phyloP scores from a whole-genome alignment of 2,113 vertebrate species.

The Eurystomus gularis region DNA sequence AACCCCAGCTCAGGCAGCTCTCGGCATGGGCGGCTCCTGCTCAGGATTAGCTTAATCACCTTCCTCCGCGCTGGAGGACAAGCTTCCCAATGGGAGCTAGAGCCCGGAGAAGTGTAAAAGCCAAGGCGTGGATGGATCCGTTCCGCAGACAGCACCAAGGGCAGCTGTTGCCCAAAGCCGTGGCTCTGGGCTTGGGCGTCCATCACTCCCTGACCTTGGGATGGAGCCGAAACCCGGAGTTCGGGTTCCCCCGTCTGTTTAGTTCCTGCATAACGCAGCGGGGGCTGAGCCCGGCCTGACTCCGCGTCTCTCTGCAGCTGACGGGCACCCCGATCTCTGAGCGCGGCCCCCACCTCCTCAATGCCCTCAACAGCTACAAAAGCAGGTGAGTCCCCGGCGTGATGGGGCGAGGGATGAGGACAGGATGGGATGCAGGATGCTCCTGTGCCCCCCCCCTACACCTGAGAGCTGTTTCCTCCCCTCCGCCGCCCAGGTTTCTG shows the following conservation, averaged over 20 bases:
- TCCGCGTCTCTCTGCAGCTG: slow-evolving; percentile 73
- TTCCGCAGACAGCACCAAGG: background rate
- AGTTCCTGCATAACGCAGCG: background rate
- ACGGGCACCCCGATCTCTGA: slow-evolving; percentile 84
- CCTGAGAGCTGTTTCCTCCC: background rate
- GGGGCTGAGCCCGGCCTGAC: background rate
- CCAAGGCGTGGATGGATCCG: accelerated
- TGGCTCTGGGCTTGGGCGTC: background rate
- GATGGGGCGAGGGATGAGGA: accelerated
- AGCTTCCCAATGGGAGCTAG: background rate
- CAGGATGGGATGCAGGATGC: accelerated
- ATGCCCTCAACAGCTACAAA: slow-evolving; percentile 95
- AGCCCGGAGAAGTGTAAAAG: background rate
- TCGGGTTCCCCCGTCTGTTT: slow-evolving; percentile 30
- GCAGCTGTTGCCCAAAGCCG: background rate
- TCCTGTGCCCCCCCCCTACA: accelerated
- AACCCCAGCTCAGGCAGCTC: accelerated
- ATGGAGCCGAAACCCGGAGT: background rate
- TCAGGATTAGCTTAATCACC: background rate
- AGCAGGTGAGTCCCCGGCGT: slow-evolving; percentile 82
- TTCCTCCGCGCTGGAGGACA: background rate
- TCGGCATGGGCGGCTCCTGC: accelerated
- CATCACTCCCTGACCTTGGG: background rate
- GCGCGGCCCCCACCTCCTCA: slow-evolving; percentile 85
- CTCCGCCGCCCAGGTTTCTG: slow-evolving; percentile 81